Conservation (phyloP, 1,140 invertebrate species). For the Drosophila bocqueti region DNA sequence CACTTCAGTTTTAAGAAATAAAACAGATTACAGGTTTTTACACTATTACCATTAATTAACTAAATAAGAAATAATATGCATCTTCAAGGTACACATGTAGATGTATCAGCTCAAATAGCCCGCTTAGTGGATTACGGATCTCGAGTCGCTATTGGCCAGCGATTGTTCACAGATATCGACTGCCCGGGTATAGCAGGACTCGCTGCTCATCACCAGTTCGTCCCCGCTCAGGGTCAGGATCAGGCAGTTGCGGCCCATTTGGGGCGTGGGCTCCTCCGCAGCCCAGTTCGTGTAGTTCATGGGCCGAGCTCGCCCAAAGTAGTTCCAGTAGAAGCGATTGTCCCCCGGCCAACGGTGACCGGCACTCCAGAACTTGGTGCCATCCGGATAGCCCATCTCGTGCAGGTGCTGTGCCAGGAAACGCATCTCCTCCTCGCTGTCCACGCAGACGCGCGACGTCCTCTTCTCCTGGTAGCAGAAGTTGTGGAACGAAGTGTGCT, state of each 20-base stretch:
- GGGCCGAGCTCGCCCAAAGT: slow-evolving; percentile 59
- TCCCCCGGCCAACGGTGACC: slow-evolving; percentile 68
- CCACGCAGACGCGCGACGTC: slow-evolving; percentile 66
- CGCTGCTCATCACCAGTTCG: slow-evolving; percentile 61
- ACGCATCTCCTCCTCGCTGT: slow-evolving; percentile 63
- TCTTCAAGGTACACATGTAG: background rate
- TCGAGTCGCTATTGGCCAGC: slow-evolving; percentile 38
- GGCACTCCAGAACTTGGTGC: slow-evolving; percentile 70
- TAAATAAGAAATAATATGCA: background rate
- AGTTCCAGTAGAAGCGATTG: slow-evolving; percentile 72
- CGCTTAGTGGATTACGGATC: slow-evolving; percentile 57
- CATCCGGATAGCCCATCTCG: slow-evolving; percentile 48
- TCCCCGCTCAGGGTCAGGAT: slow-evolving; percentile 49
- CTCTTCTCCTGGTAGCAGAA: slow-evolving; percentile 71
- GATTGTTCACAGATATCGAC: slow-evolving; percentile 67
- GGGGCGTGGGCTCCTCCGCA: slow-evolving; percentile 53
- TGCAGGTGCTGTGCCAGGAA: slow-evolving; percentile 55
- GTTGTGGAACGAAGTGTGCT: slow-evolving; percentile 72
- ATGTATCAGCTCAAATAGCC: background rate
- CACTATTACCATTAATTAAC: background rate
- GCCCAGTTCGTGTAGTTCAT: slow-evolving; percentile 68
- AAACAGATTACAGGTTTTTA: background rate
- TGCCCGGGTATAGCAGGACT: slow-evolving; percentile 53
- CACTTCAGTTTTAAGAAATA: background rate
- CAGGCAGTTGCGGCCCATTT: slow-evolving; percentile 65